phyloP scores from a whole-genome alignment of 2,888 invertebrate species.

The Trachelus stipa region DNA sequence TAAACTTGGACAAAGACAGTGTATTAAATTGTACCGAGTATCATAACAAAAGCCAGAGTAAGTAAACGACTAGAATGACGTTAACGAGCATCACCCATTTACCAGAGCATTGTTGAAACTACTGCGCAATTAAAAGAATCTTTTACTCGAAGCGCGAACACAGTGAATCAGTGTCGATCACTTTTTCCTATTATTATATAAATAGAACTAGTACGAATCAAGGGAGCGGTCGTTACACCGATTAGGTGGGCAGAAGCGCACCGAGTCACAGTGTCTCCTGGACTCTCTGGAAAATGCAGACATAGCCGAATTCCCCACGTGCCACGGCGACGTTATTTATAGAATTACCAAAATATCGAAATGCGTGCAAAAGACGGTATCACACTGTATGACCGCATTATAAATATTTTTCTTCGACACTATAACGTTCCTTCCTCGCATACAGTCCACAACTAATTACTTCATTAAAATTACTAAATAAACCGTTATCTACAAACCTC shows the following conservation, averaged over 20 bases:
- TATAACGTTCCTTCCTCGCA: not conserved
- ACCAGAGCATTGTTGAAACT: not conserved
- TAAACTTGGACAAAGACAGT: not conserved
- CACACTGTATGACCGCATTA: not conserved
- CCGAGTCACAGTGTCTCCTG: not conserved
- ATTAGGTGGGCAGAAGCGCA: not conserved
- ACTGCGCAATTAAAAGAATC: not conserved
- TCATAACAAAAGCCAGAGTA: not conserved
- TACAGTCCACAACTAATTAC: not conserved
- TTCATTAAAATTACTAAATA: not conserved
- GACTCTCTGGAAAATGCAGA: not conserved
- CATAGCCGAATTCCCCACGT: not conserved
- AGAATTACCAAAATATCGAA: not conserved
- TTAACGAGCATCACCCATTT: not conserved
- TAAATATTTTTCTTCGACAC: not conserved
- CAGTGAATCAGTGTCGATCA: not conserved
- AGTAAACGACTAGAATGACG: not conserved
- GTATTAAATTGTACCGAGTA: not conserved
- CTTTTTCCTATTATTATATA: not conserved
- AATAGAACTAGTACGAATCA: no score
- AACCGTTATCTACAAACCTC: constrained; percentile 43
- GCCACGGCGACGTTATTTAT: not conserved
- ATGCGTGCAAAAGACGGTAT: not conserved
- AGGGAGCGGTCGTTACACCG: not conserved
- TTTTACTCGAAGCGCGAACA: not conserved